Percentiles rank a stretch among this genome's conserved stretches.
Evolutionary conservation across 2,888 invertebrate species (phyloP).

Genomic region (Folsomia manolachei): DNA sequence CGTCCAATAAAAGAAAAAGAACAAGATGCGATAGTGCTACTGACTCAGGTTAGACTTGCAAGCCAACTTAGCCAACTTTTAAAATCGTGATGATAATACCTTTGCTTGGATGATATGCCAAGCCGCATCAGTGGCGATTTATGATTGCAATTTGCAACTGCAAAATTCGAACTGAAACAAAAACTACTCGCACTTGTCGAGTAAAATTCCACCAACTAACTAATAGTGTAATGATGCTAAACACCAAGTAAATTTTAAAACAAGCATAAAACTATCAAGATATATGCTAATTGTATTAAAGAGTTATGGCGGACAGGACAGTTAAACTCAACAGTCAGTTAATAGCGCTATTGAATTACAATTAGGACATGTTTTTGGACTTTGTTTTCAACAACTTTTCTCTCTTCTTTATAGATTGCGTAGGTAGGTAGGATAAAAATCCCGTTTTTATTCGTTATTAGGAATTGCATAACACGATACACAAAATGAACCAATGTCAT

Average conservation of each 20-base stretch:
- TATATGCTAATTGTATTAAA: slow-evolving; percentile 1
- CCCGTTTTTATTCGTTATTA: too few species aligned
- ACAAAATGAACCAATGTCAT: too few species aligned
- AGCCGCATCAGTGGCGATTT: neutral
- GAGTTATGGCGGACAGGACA: neutral
- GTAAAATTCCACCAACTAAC: neutral
- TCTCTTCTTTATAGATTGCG: too few species aligned
- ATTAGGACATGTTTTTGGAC: neutral
- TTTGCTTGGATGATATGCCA: neutral
- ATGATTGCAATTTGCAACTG: slow-evolving; percentile 6
- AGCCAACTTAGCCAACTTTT: neutral
- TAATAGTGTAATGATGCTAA: neutral
- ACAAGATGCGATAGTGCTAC: neutral
- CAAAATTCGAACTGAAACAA: neutral
- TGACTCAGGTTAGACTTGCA: too few species aligned
- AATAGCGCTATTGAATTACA: neutral
- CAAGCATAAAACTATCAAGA: neutral
- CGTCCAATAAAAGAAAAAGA: too few species aligned
- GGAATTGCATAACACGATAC: too few species aligned
- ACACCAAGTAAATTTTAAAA: slow-evolving; percentile 3
- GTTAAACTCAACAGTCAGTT: neutral
- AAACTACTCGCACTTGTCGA: neutral
- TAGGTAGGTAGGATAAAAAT: too few species aligned
- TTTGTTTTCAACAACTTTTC: too few species aligned
- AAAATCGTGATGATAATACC: neutral